Base-by-base conservation (phyloP, 2,888 invertebrate species). In the Andrena trimmerana region DNA sequence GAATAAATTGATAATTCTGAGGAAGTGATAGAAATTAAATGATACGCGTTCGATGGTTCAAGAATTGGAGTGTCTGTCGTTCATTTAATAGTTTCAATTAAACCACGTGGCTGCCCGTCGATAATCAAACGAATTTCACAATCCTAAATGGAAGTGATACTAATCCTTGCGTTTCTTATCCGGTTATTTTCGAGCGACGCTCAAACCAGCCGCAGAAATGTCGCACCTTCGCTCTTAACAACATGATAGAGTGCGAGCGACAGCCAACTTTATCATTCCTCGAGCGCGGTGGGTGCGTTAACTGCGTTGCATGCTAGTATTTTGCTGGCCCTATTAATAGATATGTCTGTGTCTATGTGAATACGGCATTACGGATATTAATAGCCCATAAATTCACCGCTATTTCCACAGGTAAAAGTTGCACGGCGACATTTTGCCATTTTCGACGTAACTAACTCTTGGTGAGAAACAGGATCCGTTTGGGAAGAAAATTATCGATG, bases 181-280 rank as follows among this genome's bases (percentile, higher is more conserved):
- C 42, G 65, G 75, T 83, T 84, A 83, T 84, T 83, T 84, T 60
- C 29, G 83, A 72, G 70, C 52, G 75, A 75, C 74, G 75, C 66
- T 78, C 68, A 76, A 76, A 84, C 75, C 75, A 68, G 62, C 68
- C 79, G 71, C 60, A 78, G 83, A 84, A 84, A 83, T 84, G 84
- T 84, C 84, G 84, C 83, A 84, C 83, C 83, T 84, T 84, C 84
- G 83, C 71, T 72, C 83, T 84, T 78, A 83, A 84, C 84, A 84
- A 84, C 84, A 84, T 84, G 84, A 84, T 73, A 83, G 83, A 84
- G 83, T 84, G 83, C 83, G 83, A 84, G 84, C 83, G 83, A 84
- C 83, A 84, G 83, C 79, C 83, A 84, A 83, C 83, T 84, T 83
- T 78, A 83, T 83, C 84, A 84, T 79, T 84, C 83, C 57, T 72